Conservation (phyloP, 1,140 invertebrate species). For the Cryptotermes secundus region DNA sequence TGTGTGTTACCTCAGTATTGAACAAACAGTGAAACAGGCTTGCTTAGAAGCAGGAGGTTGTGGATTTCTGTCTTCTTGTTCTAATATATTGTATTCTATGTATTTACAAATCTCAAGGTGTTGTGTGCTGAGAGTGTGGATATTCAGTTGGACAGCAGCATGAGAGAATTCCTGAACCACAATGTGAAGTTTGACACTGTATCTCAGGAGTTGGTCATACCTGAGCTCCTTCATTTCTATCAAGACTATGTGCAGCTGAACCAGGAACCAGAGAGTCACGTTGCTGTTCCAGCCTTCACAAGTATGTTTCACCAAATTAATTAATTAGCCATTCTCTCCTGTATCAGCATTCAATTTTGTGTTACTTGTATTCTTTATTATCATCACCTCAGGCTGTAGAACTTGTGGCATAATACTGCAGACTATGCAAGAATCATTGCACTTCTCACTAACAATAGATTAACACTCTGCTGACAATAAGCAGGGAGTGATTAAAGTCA, state of each 20-base stretch:
- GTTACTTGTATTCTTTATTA: no score
- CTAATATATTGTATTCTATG: neutral
- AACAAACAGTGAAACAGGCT: no score
- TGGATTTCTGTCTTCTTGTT: neutral
- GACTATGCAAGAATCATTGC: no score
- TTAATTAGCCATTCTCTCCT: no score
- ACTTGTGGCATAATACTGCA: no score
- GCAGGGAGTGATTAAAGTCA: no score
- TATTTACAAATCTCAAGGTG: neutral
- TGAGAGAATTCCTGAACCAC: constrained; percentile 24
- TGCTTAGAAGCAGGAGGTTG: no score
- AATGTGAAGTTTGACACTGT: constrained; percentile 8
- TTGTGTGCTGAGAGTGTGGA: constrained; percentile 23
- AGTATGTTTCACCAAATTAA: neutral
- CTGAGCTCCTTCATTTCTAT: constrained; percentile 12
- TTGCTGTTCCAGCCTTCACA: neutral
- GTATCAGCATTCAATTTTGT: no score
- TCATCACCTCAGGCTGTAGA: no score
- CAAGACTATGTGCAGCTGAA: constrained; percentile 23
- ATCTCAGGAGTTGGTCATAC: constrained; percentile 1
- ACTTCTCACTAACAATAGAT: no score
- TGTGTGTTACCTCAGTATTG: no score
- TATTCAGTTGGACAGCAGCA: constrained; percentile 31
- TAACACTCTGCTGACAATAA: no score
- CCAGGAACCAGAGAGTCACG: constrained; percentile 25